Conservation (phyloP, 2,888 invertebrate genomes). For the Calameuta filiformis region DNA sequence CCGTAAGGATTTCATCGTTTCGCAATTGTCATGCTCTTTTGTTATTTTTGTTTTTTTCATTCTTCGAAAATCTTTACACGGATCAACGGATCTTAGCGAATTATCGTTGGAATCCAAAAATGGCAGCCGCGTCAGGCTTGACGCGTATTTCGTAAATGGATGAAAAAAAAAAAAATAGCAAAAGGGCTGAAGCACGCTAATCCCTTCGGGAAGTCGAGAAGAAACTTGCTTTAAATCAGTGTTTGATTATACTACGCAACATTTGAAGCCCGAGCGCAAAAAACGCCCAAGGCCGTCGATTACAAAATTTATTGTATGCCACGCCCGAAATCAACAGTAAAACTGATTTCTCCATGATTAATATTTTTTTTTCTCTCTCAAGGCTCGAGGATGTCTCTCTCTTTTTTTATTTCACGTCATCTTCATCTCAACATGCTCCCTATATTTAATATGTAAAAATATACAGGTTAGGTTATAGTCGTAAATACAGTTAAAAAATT, state of each 20-base stretch:
- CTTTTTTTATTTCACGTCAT: conserved; percentile 14
- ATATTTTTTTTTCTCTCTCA: conserved; percentile 24
- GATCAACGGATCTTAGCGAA: too few species aligned
- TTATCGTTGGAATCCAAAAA: too few species aligned
- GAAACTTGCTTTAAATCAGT: conserved; percentile 52
- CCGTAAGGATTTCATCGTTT: conserved; percentile 24
- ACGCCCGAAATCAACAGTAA: conserved; percentile 58
- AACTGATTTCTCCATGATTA: conserved; percentile 51
- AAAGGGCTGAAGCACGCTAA: not conserved
- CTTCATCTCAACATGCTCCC: conserved; percentile 15
- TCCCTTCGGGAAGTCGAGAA: conserved; percentile 44
- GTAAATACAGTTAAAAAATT: conserved; percentile 56
- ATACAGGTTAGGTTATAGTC: conserved; percentile 61
- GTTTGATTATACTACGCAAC: conserved; percentile 65
- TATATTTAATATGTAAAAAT: conserved; percentile 57
- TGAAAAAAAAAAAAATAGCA: too few species aligned
- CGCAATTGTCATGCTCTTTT: not conserved
- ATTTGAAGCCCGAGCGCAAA: conserved; percentile 51
- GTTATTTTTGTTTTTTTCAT: too few species aligned
- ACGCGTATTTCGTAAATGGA: too few species aligned
- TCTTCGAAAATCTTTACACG: too few species aligned
- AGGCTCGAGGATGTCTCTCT: conserved; percentile 38
- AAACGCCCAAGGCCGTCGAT: conserved; percentile 49
- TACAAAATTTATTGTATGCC: conserved; percentile 61
- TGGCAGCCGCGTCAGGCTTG: too few species aligned